A percentile compares a stretch with the other conserved stretches of the same genome.
phyloP scores from a whole-genome alignment of 2,113 vertebrate species.

The Pseudonaja textilis region DNA sequence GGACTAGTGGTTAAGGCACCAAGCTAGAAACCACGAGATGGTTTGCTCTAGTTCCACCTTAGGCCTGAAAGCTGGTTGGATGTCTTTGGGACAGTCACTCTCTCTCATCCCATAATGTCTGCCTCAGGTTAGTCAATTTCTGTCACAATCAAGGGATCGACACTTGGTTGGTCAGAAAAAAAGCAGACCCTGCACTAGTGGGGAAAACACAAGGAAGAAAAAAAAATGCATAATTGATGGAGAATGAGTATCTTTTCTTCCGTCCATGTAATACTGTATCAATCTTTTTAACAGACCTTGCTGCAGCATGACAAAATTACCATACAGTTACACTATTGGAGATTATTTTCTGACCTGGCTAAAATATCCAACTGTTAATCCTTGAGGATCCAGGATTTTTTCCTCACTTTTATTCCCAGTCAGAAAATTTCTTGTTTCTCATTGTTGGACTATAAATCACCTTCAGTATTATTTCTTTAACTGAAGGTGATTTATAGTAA shows the following conservation, averaged over 20 bases:
- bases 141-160: background rate
- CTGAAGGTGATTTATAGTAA: background rate
- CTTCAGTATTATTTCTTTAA: background rate
- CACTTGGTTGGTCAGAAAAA: background rate
- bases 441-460: too few species aligned
- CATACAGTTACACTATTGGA: background rate
- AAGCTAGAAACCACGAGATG: too few species aligned
- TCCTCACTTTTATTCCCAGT: too few species aligned
- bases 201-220: background rate
- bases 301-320: background rate
- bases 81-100: too few species aligned
- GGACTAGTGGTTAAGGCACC: too few species aligned
- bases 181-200: background rate
- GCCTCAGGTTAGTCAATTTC: background rate
- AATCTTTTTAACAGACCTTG: background rate
- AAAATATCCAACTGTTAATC: too few species aligned
- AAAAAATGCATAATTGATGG: background rate
- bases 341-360: too few species aligned
- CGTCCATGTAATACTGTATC: background rate
- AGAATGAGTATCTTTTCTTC: background rate
- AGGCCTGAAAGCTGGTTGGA: too few species aligned
- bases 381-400: too few species aligned
- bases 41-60: too few species aligned
- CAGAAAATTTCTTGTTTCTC: too few species aligned
- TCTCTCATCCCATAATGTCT: background rate